Evolutionary conservation across 2,797 vertebrate species (phyloP), one percentile per base, ranked within the genome.

Genomic region (Ptychadena robeensis): DNA sequence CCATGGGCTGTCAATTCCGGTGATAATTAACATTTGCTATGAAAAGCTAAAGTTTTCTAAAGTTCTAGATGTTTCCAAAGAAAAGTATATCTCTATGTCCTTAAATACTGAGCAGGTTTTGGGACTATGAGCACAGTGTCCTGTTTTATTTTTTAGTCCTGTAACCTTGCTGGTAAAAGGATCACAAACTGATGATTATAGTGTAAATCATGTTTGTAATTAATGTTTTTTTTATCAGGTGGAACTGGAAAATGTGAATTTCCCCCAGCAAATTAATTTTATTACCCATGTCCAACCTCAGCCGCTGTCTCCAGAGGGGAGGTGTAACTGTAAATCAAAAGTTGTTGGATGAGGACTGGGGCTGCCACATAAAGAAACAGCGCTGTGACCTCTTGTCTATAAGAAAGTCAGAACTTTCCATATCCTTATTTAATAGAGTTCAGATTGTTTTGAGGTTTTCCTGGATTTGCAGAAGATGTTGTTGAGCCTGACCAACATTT

Each of bases 231-330:
- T 38, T 4, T 53, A 8, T n/a, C n/a, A 53, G 18, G 15, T 9
- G 44, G 44, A 53, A 53, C 18, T 53, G 44, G 44, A 32, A 66
- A 34, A 32, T 66, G 64, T 66, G 63, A 65, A 30, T 65, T 65
- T 18, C 12, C 22, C 12, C 11, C 14, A 4, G 31, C 30, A 65
- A 31, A 65, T 65, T 11, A 28, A 10, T 22, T 34, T 32, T 34
- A 32, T 15, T 48, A 6, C 15, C 44, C 40, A 44, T 15, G 18
- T 44, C 40, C 14, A 15, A n/a, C 40, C 44, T 2, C 15, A 32
- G 5, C 30, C 9, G 64, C 64, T 2, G 18, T 67, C 65, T 15
- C 32, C 18, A 4, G 65, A 9, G 64, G 15, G 9, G 0, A 9
- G 15, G 32, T 37, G 65, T 67, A 35, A 34, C 32, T 9, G 32